A percentile compares a stretch with the other conserved stretches of the same genome.
Evolutionary conservation across 2,888 invertebrate species (phyloP).

Genomic region (Catocala nupta): DNA sequence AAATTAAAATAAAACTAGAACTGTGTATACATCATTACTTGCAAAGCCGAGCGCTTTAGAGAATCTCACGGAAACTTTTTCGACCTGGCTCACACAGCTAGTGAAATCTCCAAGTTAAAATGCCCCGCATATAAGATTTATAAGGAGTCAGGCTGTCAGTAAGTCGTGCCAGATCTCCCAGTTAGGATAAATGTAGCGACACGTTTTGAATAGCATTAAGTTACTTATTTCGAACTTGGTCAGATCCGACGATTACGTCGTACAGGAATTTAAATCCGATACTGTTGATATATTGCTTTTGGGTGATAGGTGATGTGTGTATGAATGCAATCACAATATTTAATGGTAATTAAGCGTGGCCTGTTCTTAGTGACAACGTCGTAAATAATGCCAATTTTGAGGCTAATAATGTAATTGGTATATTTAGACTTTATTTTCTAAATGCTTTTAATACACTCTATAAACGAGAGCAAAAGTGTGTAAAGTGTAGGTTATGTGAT

Average conservation of each 20-base stretch:
- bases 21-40: not conserved
- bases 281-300: constrained; percentile 33
- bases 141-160: constrained; percentile 73
- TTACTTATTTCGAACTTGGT: constrained; percentile 50
- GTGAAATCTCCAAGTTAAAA: constrained; percentile 37
- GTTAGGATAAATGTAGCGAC: constrained; percentile 83
- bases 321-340: too few relatives aligned
- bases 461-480: too few relatives aligned
- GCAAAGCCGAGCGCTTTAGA: not conserved
- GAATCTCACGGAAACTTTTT: constrained; percentile 28
- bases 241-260: constrained; percentile 43
- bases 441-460: too few relatives aligned
- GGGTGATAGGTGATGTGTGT: not conserved
- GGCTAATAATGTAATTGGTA: too few relatives aligned
- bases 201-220: constrained; percentile 83
- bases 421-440: too few relatives aligned
- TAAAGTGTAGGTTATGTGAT: too few relatives aligned
- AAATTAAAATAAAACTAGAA: too few relatives aligned
- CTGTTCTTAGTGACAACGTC: too few relatives aligned
- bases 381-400: too few relatives aligned
- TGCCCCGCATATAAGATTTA: constrained; percentile 62
- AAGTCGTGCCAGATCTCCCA: constrained; percentile 82
- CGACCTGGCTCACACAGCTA: constrained; percentile 18
- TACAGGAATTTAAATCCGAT: constrained; percentile 46
- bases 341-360: too few relatives aligned